These are phyloP conservation scores for Cacatua alba DNA, from an alignment of 2,113 vertebrate species.

Conservation along the genomic window DNA sequence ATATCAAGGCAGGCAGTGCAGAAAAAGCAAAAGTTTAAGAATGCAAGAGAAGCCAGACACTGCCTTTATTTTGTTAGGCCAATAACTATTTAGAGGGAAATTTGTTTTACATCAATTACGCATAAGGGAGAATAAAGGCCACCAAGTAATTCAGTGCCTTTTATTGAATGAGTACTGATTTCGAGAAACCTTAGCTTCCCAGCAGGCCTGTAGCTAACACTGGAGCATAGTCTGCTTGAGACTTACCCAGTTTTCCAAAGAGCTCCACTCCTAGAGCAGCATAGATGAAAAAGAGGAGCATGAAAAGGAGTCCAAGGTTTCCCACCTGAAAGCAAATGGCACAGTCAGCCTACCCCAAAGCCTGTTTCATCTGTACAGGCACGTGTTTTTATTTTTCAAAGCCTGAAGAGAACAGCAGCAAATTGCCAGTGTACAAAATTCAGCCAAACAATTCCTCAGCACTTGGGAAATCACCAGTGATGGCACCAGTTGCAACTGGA, in stretches of 20 bases:
- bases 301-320: slow-evolving; percentile 97
- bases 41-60: background rate
- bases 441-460: background rate
- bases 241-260: slow-evolving; percentile 95
- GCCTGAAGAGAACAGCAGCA: background rate
- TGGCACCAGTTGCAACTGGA: background rate
- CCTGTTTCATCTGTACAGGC: background rate
- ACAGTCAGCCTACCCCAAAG: background rate
- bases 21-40: background rate
- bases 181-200: background rate
- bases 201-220: background rate
- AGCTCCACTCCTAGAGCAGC: slow-evolving; percentile 97
- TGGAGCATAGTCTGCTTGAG: background rate
- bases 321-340: slow-evolving; percentile 84
- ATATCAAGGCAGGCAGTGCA: background rate
- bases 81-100: background rate
- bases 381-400: background rate
- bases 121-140: background rate
- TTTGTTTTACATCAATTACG: background rate
- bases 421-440: background rate
- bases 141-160: background rate
- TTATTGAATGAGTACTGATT: background rate
- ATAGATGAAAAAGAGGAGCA: slow-evolving; percentile 99
- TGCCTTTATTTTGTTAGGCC: background rate
- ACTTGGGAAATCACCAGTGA: background rate